Base-by-base conservation (phyloP, 2,888 invertebrate genomes). In the Drosophila infuscata region DNA sequence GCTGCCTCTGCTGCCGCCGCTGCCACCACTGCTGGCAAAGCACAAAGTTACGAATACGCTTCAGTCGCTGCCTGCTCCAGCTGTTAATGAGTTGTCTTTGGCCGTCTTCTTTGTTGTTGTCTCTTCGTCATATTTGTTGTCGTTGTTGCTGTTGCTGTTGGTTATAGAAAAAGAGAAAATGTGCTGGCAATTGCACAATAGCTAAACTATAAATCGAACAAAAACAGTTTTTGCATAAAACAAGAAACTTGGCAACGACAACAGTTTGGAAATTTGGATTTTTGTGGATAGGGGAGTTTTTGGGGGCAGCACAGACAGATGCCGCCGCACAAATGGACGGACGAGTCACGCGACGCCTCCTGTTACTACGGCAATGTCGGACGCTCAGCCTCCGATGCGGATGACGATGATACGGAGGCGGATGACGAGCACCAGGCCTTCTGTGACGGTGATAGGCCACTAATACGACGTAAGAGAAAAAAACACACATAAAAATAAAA, bases 281-380 rank as follows among this genome's bases (percentile, higher is more conserved):
- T 73, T 17, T 46, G n/a, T 15, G 8, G 46, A 25, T 35, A 17
- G 11, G 33, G 7, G n/a, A 32, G 29, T 43, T 62, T 43, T 25
- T 25, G 25, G 57, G 32, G 38, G 20, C 38, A 46, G 33, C 58
- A 52, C 54, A 46, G 29, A n/a, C 33, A 63, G 52, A 86, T 86
- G 86, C 81, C 86, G 48, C 86, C 86, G 38, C 82, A 83, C 67
- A 70, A 74, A 57, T 87, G 86, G 86, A 87, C 86, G 38, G 86
- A 87, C 32, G 86, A 87, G 15, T 67, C 90, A 33, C 90, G 86
- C 43, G 86, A 87, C 49, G 87, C 90, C 56, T 70, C 74, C 58
- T 88, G 74, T 32, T 87, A 81, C 53, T 87, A 90, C 38, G 83
- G 68, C 52, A 78, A 88, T 32, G 60, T 73, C 25, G 57, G 68